Evolutionary conservation across 2,113 vertebrate genomes (phyloP), one percentile per base, ranked within the genome.

Genomic region (Gallinago undulata): DNA sequence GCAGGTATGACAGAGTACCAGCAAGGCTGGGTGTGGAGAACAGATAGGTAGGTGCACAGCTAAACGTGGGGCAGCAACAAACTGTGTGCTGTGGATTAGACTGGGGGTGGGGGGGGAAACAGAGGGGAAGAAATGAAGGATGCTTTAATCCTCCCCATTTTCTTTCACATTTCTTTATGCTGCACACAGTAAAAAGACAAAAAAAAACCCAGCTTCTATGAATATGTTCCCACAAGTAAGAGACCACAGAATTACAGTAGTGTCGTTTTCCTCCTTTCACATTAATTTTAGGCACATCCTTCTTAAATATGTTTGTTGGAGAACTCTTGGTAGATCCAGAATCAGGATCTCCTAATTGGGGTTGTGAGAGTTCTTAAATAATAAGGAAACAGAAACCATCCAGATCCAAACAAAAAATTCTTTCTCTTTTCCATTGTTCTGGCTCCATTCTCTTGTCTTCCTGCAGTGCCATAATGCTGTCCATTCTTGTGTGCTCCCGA

Each of bases 401-500:
- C 39, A 72, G 21, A 72, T 48, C 14, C 31, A 89, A 86, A 94
- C 4, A 84, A 86, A 22, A 60, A 72, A 37, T 62, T 60, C 3
- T 37, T 75, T 59, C 63, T 72, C 69, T 56, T 85, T 93, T 77
- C n/a, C 19, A 43, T 12, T 76, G 53, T 13, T 53, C 48, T 68
- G 43, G 35, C 17, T 93, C 8, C 22, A 28, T 7, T 73, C 7
- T 25, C 17, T 43, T 63, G 28, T 35, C 41, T 47, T 72, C 35
- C 66, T n/a, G n/a, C n/a, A 63, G 39, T 45, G 60, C 16, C 10
- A 1, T 17, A 67, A 56, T n/a, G 31, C 33, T 80, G 7, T 22
- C 30, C 41, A n/a, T 48, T 73, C 48, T 22, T 41, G 14, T 2
- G 0, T 0, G 1, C 2, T 69, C 31, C 80, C 50, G 3, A 60